Evolutionary conservation across 1,140 invertebrate species (phyloP), one percentile per base, ranked within the genome.

Genomic region (Bombus fervidus): DNA sequence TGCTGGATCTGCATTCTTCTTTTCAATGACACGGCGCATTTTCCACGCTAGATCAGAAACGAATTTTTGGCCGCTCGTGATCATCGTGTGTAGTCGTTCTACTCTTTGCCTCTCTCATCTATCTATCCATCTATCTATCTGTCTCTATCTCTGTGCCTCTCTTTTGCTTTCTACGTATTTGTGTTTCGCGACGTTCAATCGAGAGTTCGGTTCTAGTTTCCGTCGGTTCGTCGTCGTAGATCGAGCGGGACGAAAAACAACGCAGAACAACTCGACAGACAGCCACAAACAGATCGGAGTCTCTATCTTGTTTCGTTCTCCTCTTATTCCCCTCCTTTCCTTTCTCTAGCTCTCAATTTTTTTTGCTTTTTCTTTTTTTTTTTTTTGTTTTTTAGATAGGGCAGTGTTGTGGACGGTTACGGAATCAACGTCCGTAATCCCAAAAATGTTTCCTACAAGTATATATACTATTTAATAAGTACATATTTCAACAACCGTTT

Each of bases 401-500:
- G 93, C 94, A 94, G 94, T 94, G 94, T 94, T 91, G 92, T 94
- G 93, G 93, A 94, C 93, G 93, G 92, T 92, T 94, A 94, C 94
- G 94, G 93, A 94, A 86, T 85, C 68, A 91, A 78, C 69, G 91
- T 94, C 94, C 94, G 94, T 94, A 93, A 94, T 93, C 93, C 93
- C 91, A 94, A 91, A 91, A 93, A 93, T 92, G 90, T 93, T 92
- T 92, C 90, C 94, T 95, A 94, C 89, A 93, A 93, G 93, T 94
- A 92, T 94, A 94, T 88, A 91, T 92, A 92, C 92, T 95, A 94
- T 91, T 92, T 93, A 93, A 94, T 93, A 94, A 94, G 89, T 94
- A 94, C 90, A 94, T 93, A 89, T 93, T 91, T 94, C 92, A 94
- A 94, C 93, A 94, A 94, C 92, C 91, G 91, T 93, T 91, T 91